Evolutionary conservation across 2,113 vertebrate genomes (phyloP).

Genomic region (Okapia johnstoni): DNA sequence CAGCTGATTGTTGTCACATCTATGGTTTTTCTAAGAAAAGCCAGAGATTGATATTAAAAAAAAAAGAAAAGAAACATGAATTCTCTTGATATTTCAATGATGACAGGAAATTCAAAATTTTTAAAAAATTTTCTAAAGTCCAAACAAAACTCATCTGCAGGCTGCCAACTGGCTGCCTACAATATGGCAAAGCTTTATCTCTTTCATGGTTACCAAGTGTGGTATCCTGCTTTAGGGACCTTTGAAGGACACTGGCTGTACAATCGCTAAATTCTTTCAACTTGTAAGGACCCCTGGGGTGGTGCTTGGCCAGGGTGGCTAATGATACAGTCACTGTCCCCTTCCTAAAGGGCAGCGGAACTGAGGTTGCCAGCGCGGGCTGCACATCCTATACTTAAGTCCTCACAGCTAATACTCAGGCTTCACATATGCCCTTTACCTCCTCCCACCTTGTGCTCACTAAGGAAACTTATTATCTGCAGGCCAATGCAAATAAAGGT

Average conservation of each 20-base stretch:
- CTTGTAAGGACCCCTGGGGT: not conserved
- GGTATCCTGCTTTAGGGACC: not conserved
- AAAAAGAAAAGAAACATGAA: not conserved
- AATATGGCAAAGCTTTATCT: not conserved
- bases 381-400: constrained; percentile 47
- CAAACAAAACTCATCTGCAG: not conserved
- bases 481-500: constrained; percentile 61
- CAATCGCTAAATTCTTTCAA: constrained; percentile 19
- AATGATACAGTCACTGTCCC: constrained; percentile 16
- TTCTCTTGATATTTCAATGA: constrained; percentile 19
- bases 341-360: constrained; percentile 49
- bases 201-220: not conserved
- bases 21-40: constrained; percentile 1
- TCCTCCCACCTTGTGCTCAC: constrained; percentile 41
- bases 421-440: constrained; percentile 52
- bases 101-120: not conserved
- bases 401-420: constrained; percentile 40
- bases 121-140: not conserved
- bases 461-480: constrained; percentile 48
- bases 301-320: not conserved
- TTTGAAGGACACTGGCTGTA: not conserved
- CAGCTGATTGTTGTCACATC: not conserved
- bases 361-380: constrained; percentile 34
- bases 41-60: not conserved
- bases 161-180: not conserved